Evolutionary conservation across 2,797 vertebrate species (phyloP), one percentile per base, ranked within the genome.

Genomic region (Cryptoprocta ferox): DNA sequence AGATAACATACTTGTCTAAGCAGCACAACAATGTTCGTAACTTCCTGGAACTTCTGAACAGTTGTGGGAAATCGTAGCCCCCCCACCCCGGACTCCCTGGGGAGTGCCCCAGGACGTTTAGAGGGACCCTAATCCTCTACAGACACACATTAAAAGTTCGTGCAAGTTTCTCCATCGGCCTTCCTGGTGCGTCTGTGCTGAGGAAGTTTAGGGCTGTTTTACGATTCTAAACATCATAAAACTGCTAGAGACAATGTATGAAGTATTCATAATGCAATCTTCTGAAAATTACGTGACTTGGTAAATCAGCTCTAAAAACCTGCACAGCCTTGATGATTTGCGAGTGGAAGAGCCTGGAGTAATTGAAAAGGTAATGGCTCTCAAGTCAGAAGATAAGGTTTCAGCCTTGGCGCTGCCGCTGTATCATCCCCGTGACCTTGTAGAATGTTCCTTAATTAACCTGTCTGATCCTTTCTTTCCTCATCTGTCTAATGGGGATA

Each of bases 401-500:
- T 59, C 35, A 63, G 66, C 50, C 32, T 28, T n/a, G 16, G 11
- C 2, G 7, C 28, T 42, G 18, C 59, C 68, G 48, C 18, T 68
- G 18, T 86, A 86, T 56, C 50, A 61, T 39, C 24, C 70, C 15
- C 19, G 24, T 78, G 70, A 92, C 56, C 78, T 90, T 42, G n/a
- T 73, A 79, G 65, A 84, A 37, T 32, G 75, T 9, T 66, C 45
- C 26, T 92, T 70, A 91, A 79, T 96, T 76, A 91, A 61, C 30
- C 45, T 35, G 9, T 14, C 53, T 87, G 30, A 24, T 24, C 53
- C 63, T 42, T 14, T 39, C 59, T n/a, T 50, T 65, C 37, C 79
- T 83, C 15, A 59, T 93, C 78, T 92, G 79, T 91, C 73, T 87
- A 75, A 92, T 50, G 28, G 83, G 35, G 63, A 61, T 79, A 70